A percentile compares a stretch with the other conserved stretches of the same genome.
These are phyloP conservation scores for Zoanthus gigantus DNA, from an alignment of 92 coral and sea anemone genomes.

Conservation along the genomic window DNA sequence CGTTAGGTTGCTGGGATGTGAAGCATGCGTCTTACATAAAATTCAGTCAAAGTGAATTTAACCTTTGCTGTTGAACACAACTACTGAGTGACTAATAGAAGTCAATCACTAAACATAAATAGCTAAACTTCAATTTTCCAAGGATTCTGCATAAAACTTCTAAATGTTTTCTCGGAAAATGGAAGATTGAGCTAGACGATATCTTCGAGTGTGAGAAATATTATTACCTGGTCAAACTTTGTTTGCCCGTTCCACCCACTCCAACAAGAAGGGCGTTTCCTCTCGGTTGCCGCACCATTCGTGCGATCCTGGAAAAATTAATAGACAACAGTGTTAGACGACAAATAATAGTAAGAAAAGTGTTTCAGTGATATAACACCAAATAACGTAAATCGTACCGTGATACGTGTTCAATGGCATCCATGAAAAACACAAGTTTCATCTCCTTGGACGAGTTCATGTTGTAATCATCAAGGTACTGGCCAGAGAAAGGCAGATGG, in stretches of 20 bases:
- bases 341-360: too few relatives aligned
- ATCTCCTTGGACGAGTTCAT: conserved; percentile 97
- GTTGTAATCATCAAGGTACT: conserved; percentile 97
- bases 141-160: too few relatives aligned
- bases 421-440: conserved; percentile 99
- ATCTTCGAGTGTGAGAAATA: neutral
- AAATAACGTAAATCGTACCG: conserved; percentile 59
- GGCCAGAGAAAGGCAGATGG: neutral
- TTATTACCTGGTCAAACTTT: conserved; percentile 91
- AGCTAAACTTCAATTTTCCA: too few relatives aligned
- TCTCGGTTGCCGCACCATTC: conserved; percentile 99
- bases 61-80: too few relatives aligned
- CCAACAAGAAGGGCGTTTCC: conserved; percentile 98
- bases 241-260: conserved; percentile 99
- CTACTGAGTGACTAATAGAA: too few relatives aligned
- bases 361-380: too few relatives aligned
- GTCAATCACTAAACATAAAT: too few relatives aligned
- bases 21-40: too few relatives aligned
- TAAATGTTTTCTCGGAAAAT: too few relatives aligned
- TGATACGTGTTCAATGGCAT: conserved; percentile 96
- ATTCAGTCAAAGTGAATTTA: too few relatives aligned
- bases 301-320: conserved; percentile 78
- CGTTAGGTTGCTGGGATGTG: too few relatives aligned
- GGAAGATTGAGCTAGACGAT: too few relatives aligned
- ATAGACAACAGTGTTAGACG: neutral